Conservation (phyloP, 2,797 vertebrate genomes). For the Liparis tanakae region DNA sequence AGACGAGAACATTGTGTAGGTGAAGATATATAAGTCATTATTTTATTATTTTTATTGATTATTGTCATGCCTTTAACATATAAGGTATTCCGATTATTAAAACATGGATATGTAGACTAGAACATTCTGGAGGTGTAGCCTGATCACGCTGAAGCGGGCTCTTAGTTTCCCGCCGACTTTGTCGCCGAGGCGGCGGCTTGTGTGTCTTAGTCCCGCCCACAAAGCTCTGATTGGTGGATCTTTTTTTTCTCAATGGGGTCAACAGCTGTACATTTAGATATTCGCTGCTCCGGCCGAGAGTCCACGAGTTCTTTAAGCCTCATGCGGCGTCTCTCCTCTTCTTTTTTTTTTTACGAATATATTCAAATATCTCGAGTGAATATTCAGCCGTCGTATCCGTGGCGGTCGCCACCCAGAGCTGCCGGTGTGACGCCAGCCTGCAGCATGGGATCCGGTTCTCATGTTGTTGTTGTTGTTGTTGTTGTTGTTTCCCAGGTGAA, state of each 20-base stretch:
- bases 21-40: no score
- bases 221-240: neutral
- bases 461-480: neutral
- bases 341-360: neutral
- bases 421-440: neutral
- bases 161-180: neutral
- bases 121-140: no score
- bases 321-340: no score
- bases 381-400: neutral
- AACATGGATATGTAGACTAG: neutral
- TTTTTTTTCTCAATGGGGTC: neutral
- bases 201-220: neutral
- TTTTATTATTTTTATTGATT: no score
- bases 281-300: no score
- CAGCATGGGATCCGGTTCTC: neutral
- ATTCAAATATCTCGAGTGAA: neutral
- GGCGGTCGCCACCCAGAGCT: neutral
- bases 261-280: neutral
- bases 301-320: no score
- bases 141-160: neutral
- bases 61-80: neutral
- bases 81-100: conserved; percentile 4
- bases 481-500: neutral
- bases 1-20: no score
- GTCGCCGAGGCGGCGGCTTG: no score